Evolutionary conservation across 2,113 vertebrate species (phyloP), one percentile per base, ranked within the genome.

Genomic region (Poicephalus gulielmi): DNA sequence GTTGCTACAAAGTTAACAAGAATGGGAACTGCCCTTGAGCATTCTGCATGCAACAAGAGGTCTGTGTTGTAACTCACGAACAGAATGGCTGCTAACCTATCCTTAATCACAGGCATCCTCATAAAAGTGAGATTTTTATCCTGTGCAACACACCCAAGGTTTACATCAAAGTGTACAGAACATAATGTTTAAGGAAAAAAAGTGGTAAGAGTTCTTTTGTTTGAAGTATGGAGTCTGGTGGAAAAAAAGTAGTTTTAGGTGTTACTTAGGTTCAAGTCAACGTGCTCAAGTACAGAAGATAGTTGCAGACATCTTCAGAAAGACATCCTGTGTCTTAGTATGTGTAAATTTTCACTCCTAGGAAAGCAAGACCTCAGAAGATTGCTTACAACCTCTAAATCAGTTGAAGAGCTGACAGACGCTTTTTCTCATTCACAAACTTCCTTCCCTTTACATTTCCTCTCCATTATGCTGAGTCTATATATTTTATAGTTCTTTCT

Each of bases 391-490:
- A 79, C 31, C 60, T 75, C 55, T 27, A 80, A 73, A 88, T 81
- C 73, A 69, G 47, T 52, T 66, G 23, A 94, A 94, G 70, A 84
- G 86, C 92, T 96, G 83, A 93, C 90, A 93, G 67, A 89, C 35
- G 66, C 83, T 62, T 92, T 85, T 94, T 92, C 78, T 88, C 74
- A 88, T 89, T 91, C 86, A 69, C 71, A 90, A 78, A 68, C 91
- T 92, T 95, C 90, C 92, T 94, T 95, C 92, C 93, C 88, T 90
- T 75, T 43, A 92, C 69, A 93, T 84, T 91, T 96, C 95, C 92
- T 84, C 77, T 70, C 52, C 37, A 35, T 86, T 79, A 50, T 80
- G 83, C 92, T 91, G 92, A 94, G 52, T 17, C 52, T 46, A 24
- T 52, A 13, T 44, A 76, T 91, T 86, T 94, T 5, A 73, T 2